Conservation (phyloP, 2,888 invertebrate species). For the Dichetophora obliterata region DNA sequence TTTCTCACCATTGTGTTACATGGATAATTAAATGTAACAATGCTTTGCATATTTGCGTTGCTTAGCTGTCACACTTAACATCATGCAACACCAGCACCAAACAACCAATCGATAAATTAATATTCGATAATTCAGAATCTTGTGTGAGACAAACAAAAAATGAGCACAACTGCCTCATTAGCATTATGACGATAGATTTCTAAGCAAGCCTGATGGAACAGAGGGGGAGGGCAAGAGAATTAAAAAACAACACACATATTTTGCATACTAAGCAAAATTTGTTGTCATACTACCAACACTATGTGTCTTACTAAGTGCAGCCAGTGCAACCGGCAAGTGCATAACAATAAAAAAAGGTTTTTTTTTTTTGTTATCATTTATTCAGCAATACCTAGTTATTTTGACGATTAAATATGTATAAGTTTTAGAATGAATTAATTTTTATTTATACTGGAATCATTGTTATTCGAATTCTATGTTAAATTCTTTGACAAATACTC, state of each 20-base stretch:
- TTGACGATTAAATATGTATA: no score
- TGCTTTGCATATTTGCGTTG: not conserved
- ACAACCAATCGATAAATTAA: conserved; percentile 46
- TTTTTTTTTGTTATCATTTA: no score
- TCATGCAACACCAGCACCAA: not conserved
- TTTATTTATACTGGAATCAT: no score
- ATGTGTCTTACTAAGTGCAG: conserved; percentile 51
- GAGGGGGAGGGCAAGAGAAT: conserved; percentile 35
- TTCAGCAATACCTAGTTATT: no score
- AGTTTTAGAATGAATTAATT: no score
- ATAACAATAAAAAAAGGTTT: no score
- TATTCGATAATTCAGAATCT: conserved; percentile 47
- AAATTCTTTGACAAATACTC: no score
- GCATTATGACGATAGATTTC: conserved; percentile 24
- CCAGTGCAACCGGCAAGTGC: not conserved
- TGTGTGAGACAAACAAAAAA: conserved; percentile 15
- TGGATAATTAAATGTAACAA: not conserved
- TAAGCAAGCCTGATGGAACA: not conserved
- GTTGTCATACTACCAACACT: conserved; percentile 48
- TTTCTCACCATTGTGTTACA: not conserved
- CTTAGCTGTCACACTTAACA: not conserved
- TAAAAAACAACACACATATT: conserved; percentile 45
- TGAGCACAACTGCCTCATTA: conserved; percentile 36
- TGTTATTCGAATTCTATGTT: no score
- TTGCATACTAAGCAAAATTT: conserved; percentile 61